Base-by-base conservation (phyloP, 2,113 vertebrate genomes). In the Paramisgurnus dabryanus region DNA sequence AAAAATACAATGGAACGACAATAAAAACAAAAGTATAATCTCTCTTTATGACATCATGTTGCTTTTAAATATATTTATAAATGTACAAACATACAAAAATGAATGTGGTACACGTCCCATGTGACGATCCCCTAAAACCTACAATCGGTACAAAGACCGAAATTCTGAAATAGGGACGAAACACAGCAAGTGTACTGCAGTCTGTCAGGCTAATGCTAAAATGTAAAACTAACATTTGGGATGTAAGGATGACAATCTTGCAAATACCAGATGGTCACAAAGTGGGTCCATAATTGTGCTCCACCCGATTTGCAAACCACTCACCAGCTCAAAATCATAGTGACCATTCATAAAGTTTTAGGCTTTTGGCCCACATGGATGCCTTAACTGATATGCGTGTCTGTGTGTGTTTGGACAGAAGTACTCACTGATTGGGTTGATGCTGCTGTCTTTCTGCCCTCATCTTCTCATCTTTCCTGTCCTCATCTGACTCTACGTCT, bases 351-450 rank as follows among this genome's bases (percentile, higher is more conserved):
- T 34, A 34, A 34, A 34, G 27, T 34, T 34, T 34, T 34, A 5
- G 43, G 40, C 7, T 58, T 55, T 73, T 60, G 53, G 40, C 55
- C 2, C 53, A 3, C 13, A 73, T 18, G 10, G 50, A 18, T 34
- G 7, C 58, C 58, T 63, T 7, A 63, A 49, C 57, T 45, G 12
- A 40, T 55, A 13, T 63, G 11, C 53, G 60, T 73, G 22, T 0
- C 22, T 22, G 58, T 72, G 10, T 49, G 65, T 57, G 34, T 75
- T 64, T 40, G 71, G 55, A 60, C 17, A 71, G 7, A 71, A 9
- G 67, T 90, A 91, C 92, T 97, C 94, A 97, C 92, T 95, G 87
- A 85, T 88, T 78, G 73, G 92, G 88, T 34, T 34, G 27, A 86
- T 88, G 87, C 85, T 83, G 86, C 50, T 90, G 90, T 88, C 88